Evolutionary conservation across 2,888 invertebrate genomes (phyloP), one percentile per base, ranked within the genome.

Genomic region (Mimachlamys varia): DNA sequence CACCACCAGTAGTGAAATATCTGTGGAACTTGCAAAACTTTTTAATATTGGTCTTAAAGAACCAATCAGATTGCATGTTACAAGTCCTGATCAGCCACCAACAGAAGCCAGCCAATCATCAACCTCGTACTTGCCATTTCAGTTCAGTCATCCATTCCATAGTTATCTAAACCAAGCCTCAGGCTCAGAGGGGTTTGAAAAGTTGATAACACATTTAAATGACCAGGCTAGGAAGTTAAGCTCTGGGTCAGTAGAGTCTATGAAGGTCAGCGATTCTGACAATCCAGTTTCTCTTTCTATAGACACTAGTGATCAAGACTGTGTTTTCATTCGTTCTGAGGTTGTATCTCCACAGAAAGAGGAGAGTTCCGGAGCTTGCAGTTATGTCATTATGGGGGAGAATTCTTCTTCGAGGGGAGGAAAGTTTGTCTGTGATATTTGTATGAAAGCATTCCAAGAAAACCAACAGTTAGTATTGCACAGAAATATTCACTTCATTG

Each of bases 401-500:
- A 76, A 76, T 22, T 76, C 76, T 76, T 76, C 33, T 33, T 27
- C 10, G 33, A 76, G 76, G 27, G 89, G 89, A 76, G 87, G 90
- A 19, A 91, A 90, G 87, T 89, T 53, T 89, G 87, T 44, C 19
- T 91, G 92, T 91, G 89, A 90, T 58, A 88, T 93, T 15, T 94
- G 94, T 92, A 87, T 53, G 15, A 92, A 94, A n/a, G 44, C 37
- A 53, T 94, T 94, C 88, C 92, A 92, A 92, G 98, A 99, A 97
- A 98, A 98, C 92, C 98, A 98, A 92, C 99, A 99, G 96, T 97
- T 99, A 92, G 97, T 98, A 93, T 97, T 99, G 93, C 99, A 99
- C 97, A 98, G 99, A 97, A 99, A 99, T 97, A 99, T 99, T 94
- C 99, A 99, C 97, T 99, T 98, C 95, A 98, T 99, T 97, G 99